Percentiles rank a stretch among this genome's conserved stretches.
These are phyloP conservation scores for Pholis gunnellus DNA, from an alignment of 2,113 vertebrate species.

Conservation along the genomic window DNA sequence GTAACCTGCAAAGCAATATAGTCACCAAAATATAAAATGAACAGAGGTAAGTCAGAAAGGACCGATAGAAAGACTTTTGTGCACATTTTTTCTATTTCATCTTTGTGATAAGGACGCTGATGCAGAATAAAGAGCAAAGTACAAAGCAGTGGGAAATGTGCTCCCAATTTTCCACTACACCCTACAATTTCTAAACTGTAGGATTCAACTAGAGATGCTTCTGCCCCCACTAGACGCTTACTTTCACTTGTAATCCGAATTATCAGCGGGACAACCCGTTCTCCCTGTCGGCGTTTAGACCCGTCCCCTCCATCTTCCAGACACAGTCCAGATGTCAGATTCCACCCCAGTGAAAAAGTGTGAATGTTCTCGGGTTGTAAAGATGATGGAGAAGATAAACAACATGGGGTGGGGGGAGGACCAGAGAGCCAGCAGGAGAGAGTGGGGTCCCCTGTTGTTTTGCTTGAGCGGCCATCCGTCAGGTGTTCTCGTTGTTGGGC, in stretches of 20 bases:
- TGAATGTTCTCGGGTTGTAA: conserved; percentile 66
- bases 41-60: not conserved
- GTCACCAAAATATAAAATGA: not conserved
- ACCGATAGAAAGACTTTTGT: not conserved
- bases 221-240: not conserved
- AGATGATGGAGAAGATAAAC: conserved; percentile 73
- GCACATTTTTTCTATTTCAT: not conserved
- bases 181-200: not conserved
- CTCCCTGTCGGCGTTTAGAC: not conserved
- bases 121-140: not conserved
- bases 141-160: not conserved
- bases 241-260: not conserved
- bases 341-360: conserved; percentile 14
- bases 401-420: conserved; percentile 1
- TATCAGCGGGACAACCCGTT: not conserved
- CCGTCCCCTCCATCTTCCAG: conserved; percentile 30
- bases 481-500: conserved; percentile 50
- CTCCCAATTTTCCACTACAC: not conserved
- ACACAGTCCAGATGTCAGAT: conserved; percentile 66
- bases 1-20: not conserved
- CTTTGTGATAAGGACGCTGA: not conserved
- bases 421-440: not conserved
- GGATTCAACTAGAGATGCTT: not conserved
- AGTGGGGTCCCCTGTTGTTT: conserved; percentile 41
- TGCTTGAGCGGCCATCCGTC: conserved; percentile 64